Base-by-base conservation (phyloP, 2,888 invertebrate genomes). In the Cheilosia urbana region DNA sequence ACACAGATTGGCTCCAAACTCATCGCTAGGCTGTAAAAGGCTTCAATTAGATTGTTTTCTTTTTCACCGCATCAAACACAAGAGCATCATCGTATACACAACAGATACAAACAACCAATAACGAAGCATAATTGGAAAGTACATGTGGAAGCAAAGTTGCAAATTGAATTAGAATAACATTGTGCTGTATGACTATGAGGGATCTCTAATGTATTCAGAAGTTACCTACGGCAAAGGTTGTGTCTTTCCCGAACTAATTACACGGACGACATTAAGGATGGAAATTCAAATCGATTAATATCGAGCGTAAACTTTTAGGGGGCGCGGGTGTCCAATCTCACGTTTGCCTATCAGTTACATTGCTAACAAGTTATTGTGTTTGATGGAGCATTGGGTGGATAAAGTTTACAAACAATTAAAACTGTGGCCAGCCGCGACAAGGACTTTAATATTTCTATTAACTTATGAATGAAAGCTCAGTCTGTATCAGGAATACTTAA, bases 111-210 rank as follows among this genome's bases (percentile, higher is more conserved):
- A 65, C 79, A 84, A 79, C 57, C 60, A 51, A 65, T 69, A 75
- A 72, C 19, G 84, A 69, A 79, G 58, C 75, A 84, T 84, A 84
- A 84, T 84, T 84, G 75, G 53, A 84, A 79, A 68, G 79, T 69
- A 75, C 73, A 79, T 78, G 75, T 65, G 69, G 60, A 84, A 65
- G 84, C 27, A 75, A 69, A 79, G 75, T 84, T 79, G 47, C 69
- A 75, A 84, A 84, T 84, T 75, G 73, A 84, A 71, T 84, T 75
- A 79, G 79, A 69, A 69, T 79, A 51, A 45, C 63, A 73, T 40
- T 69, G 34, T 40, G 45, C 53, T 60, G 40, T n/a, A 73, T 53
- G 40, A 37, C 42, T 76, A 63, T 45, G 47, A 71, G 51, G 71
- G 34, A 72, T 65, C 57, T 69, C 11, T 37, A 53, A 53, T 49